Evolutionary conservation across 2,113 vertebrate genomes (phyloP).

Genomic region (Willisornis vidua): DNA sequence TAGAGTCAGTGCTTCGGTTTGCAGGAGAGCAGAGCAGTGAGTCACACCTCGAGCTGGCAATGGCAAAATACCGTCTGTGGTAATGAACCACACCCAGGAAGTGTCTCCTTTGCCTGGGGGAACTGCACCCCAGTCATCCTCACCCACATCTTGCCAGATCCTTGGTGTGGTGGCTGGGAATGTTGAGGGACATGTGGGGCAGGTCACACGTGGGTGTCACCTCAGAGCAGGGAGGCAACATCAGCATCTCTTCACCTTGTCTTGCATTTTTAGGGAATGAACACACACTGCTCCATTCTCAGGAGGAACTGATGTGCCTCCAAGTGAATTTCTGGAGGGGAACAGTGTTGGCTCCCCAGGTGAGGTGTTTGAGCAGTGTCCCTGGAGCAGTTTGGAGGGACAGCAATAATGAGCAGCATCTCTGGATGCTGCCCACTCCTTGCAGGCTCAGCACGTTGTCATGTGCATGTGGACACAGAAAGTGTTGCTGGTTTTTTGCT

Average conservation of each 20-base stretch:
- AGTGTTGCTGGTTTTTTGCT: neutral
- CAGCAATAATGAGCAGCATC: neutral
- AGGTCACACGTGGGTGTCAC: neutral
- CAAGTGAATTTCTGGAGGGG: neutral
- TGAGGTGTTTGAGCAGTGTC: neutral
- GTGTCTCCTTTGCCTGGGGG: neutral
- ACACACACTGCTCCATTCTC: fast-evolving
- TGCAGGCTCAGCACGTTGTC: fast-evolving
- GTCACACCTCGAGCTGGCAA: neutral
- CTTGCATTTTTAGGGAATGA: fast-evolving
- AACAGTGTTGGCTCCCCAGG: neutral
- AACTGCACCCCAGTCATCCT: neutral
- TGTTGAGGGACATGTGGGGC: neutral
- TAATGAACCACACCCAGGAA: neutral
- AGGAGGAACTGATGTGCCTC: neutral
- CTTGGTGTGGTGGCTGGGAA: neutral
- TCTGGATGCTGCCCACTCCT: neutral
- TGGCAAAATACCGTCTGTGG: neutral
- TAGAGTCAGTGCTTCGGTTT: neutral
- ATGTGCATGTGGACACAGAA: neutral
- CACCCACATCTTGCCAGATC: neutral
- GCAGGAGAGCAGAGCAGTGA: neutral
- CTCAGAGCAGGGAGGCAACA: fast-evolving
- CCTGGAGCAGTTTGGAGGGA: neutral
- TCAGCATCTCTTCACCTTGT: neutral